Evolutionary conservation across 2,797 vertebrate species (phyloP).

Genomic region (Prunella strophiata): DNA sequence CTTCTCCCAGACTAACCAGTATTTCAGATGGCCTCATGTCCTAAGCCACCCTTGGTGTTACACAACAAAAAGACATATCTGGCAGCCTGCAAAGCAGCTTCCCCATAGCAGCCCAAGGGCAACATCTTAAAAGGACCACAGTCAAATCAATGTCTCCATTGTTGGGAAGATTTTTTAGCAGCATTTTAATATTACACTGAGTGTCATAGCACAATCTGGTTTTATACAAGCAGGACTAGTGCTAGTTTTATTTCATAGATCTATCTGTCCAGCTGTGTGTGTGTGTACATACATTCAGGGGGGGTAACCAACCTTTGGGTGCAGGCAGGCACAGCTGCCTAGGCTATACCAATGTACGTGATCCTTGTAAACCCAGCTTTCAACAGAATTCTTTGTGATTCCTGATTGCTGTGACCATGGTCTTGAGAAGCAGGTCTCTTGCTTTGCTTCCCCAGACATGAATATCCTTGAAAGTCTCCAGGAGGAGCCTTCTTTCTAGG

Average conservation of each 20-base stretch:
- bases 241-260: background rate
- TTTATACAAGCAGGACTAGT: background rate
- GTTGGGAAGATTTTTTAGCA: background rate
- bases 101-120: constrained; percentile 46
- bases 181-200: background rate
- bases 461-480: background rate
- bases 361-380: background rate
- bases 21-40: constrained; percentile 28
- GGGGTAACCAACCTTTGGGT: background rate
- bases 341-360: background rate
- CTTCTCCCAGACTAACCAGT: constrained; percentile 49
- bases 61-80: constrained; percentile 8
- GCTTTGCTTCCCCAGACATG: background rate
- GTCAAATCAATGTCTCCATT: constrained; percentile 21
- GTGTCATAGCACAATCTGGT: background rate
- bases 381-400: background rate
- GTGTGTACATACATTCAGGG: background rate
- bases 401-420: background rate
- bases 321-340: background rate
- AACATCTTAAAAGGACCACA: constrained; percentile 11
- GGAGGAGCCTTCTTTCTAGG: background rate
- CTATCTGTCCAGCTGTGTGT: background rate
- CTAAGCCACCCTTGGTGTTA: constrained; percentile 42
- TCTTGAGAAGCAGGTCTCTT: background rate
- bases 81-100: constrained; percentile 14